phyloP scores from a whole-genome alignment of 2,113 vertebrate genomes.

The Lynx canadensis region DNA sequence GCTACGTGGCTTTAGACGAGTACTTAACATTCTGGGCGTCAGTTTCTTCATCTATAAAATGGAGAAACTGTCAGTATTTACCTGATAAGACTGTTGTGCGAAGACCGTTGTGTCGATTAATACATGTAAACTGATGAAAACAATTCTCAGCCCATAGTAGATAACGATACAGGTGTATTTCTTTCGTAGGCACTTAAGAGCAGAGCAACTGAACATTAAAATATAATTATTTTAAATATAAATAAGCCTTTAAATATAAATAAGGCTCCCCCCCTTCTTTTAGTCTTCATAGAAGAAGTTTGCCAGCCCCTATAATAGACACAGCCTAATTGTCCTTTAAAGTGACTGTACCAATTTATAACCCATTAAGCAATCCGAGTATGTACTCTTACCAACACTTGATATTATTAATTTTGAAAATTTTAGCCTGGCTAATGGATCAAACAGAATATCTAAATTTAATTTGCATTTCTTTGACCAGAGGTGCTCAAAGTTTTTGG shows the following conservation, averaged over 20 bases:
- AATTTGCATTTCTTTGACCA: not conserved
- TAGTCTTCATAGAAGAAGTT: not conserved
- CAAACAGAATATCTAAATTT: not conserved
- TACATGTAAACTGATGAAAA: not conserved
- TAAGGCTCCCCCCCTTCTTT: not conserved
- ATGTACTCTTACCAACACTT: not conserved
- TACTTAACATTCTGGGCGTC: not conserved
- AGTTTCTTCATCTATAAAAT: not conserved
- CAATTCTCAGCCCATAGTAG: not conserved
- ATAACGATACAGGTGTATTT: not conserved
- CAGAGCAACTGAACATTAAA: not conserved
- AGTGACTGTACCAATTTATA: not conserved
- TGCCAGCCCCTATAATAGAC: not conserved
- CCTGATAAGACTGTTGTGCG: not conserved
- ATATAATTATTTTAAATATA: too few species aligned
- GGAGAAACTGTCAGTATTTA: not conserved
- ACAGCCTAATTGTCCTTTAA: not conserved
- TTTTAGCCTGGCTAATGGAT: not conserved
- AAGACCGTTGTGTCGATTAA: not conserved
- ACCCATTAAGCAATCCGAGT: not conserved
- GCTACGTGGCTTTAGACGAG: not conserved
- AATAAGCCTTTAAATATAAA: not conserved
- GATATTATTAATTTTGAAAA: conserved; percentile 17
- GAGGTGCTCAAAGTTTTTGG: not conserved
- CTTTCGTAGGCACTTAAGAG: not conserved